Evolutionary conservation across 2,113 vertebrate genomes (phyloP).

Genomic region (Labeo catla): DNA sequence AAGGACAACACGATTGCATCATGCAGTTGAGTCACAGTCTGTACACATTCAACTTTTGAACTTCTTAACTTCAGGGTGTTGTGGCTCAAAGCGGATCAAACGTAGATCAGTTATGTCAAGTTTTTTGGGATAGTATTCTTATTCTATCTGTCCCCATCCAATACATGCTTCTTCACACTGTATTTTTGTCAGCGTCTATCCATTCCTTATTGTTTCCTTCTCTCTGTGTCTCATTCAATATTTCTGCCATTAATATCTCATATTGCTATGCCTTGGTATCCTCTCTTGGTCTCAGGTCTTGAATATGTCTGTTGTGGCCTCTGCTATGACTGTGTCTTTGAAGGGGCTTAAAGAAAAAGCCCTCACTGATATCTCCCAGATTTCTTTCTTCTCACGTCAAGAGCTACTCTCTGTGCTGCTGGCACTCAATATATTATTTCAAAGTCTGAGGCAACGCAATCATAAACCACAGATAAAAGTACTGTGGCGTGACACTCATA

Average conservation of each 20-base stretch:
- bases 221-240: slow-evolving; percentile 19
- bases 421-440: slow-evolving; percentile 66
- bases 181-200: slow-evolving; percentile 56
- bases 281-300: slow-evolving; percentile 45
- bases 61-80: slow-evolving; percentile 5
- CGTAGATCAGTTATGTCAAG: slow-evolving; percentile 17
- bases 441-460: slow-evolving; percentile 65
- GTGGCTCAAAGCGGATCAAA: slow-evolving; percentile 14
- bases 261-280: slow-evolving; percentile 56
- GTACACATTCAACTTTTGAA: slow-evolving; percentile 2
- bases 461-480: slow-evolving; percentile 59
- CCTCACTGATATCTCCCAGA: slow-evolving; percentile 59
- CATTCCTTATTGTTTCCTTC: slow-evolving; percentile 47
- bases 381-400: slow-evolving; percentile 68
- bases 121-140: slow-evolving; percentile 37
- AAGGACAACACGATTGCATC: not conserved
- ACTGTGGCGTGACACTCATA: slow-evolving; percentile 45
- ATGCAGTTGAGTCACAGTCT: not conserved
- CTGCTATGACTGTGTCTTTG: slow-evolving; percentile 66
- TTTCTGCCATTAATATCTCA: slow-evolving; percentile 57
- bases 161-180: slow-evolving; percentile 34
- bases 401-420: slow-evolving; percentile 51
- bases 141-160: slow-evolving; percentile 46
- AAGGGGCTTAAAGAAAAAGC: slow-evolving; percentile 55
- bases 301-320: slow-evolving; percentile 47